These are phyloP conservation scores for Paratrypauchen microcephalus DNA, from an alignment of 2,797 vertebrate genomes.

Conservation along the genomic window DNA sequence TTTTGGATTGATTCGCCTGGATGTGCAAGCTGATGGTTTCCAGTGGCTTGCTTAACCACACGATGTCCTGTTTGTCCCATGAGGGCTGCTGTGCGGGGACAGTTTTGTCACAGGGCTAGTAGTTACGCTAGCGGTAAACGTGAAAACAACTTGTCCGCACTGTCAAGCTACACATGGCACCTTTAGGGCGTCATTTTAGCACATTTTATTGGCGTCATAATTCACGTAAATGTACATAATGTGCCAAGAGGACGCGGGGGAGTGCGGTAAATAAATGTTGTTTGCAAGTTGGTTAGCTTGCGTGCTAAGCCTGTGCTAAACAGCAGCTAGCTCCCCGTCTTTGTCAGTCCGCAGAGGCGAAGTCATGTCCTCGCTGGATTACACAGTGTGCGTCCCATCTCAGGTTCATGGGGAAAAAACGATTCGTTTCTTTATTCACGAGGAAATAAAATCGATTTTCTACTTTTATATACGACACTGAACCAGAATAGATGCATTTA, in stretches of 20 bases:
- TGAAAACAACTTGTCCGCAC: constrained; percentile 24
- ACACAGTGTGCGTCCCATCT: constrained; percentile 11
- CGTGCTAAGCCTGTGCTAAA: constrained; percentile 60
- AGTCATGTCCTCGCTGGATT: constrained; percentile 55
- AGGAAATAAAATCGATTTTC: neutral
- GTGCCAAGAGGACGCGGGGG: neutral
- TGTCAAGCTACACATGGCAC: neutral
- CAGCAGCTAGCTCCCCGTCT: constrained; percentile 62
- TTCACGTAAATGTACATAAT: neutral
- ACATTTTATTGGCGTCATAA: neutral
- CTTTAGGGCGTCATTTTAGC: neutral
- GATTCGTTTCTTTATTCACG: neutral
- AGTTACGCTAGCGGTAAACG: constrained; percentile 58
- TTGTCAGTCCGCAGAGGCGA: constrained; percentile 56
- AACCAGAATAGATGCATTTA: neutral
- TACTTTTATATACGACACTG: neutral
- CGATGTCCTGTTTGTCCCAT: neutral
- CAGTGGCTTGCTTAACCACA: fast-evolving
- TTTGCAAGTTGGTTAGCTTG: constrained; percentile 59
- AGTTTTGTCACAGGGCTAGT: constrained; percentile 53
- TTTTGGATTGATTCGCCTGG: neutral
- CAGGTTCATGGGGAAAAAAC: too few species aligned
- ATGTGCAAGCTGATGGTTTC: neutral
- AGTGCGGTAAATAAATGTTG: constrained; percentile 7
- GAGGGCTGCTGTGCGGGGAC: constrained; percentile 6